A percentile compares a stretch with the other conserved stretches of the same genome.
phyloP scores from a whole-genome alignment of 2,113 vertebrate species.

The Neolamprologus kungweensis region DNA sequence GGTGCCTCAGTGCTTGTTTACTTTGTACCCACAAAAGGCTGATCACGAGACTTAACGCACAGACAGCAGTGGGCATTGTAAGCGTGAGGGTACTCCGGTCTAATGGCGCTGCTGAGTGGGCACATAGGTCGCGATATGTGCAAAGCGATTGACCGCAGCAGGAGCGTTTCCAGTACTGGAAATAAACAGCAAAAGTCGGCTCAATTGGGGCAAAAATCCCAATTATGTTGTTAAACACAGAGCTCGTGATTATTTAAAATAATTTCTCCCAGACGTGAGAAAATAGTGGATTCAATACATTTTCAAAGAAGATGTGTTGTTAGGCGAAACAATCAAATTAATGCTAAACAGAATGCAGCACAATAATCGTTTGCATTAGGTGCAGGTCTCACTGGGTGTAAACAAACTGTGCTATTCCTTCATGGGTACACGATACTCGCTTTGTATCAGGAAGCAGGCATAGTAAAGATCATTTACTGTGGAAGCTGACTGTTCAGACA shows the following conservation, averaged over 20 bases:
- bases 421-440: neutral
- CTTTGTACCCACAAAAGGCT: neutral
- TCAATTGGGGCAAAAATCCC: neutral
- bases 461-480: neutral
- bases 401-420: neutral
- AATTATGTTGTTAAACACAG: neutral
- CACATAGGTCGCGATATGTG: neutral
- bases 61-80: neutral
- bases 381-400: neutral
- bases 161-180: neutral
- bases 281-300: neutral
- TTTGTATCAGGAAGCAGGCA: neutral
- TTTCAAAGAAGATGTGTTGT: neutral
- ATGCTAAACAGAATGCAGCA: neutral
- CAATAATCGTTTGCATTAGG: neutral
- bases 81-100: neutral
- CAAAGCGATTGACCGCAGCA: fast-evolving
- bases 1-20: neutral
- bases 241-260: neutral
- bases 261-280: fast-evolving
- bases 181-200: neutral
- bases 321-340: neutral
- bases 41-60: neutral
- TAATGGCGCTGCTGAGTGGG: neutral
- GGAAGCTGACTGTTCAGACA: neutral